Evolutionary conservation across 2,888 invertebrate species (phyloP).

Genomic region (Uropetala carovei): DNA sequence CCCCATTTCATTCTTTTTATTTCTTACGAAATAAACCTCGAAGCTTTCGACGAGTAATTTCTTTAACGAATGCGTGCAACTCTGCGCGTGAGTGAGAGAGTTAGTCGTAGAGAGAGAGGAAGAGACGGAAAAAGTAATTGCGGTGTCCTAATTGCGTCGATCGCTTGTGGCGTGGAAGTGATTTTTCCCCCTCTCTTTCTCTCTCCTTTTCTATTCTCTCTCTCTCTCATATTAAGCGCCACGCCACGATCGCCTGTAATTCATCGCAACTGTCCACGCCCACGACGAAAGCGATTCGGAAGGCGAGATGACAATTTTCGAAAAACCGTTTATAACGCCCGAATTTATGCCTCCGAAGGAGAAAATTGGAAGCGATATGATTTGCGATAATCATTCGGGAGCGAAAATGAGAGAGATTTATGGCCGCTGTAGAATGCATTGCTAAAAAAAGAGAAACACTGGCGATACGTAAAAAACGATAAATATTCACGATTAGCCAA

Average conservation of each 20-base stretch:
- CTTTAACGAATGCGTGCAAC: too few species aligned
- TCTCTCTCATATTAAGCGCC: not conserved
- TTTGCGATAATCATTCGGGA: conserved; percentile 39
- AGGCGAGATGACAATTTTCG: conserved; percentile 6
- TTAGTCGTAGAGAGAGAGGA: too few species aligned
- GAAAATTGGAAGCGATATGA: conserved; percentile 55
- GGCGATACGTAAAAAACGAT: not conserved
- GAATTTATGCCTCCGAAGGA: conserved; percentile 15
- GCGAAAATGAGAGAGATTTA: conserved; percentile 48
- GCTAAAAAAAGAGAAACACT: not conserved
- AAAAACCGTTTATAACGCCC: conserved; percentile 2
- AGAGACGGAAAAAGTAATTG: not conserved
- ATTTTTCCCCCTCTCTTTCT: not conserved
- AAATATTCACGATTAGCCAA: not conserved
- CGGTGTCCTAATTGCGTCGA: not conserved
- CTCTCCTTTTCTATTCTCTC: too few species aligned
- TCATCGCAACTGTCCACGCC: not conserved
- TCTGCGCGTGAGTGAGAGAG: too few species aligned
- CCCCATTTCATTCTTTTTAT: too few species aligned
- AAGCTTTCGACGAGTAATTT: too few species aligned
- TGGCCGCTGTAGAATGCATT: conserved; percentile 18
- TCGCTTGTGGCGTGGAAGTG: not conserved
- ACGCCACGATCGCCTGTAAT: not conserved
- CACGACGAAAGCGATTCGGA: not conserved
- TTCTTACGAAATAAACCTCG: too few species aligned